phyloP scores from a whole-genome alignment of 1,140 invertebrate genomes.

The Pemphigus obesinymphae region DNA sequence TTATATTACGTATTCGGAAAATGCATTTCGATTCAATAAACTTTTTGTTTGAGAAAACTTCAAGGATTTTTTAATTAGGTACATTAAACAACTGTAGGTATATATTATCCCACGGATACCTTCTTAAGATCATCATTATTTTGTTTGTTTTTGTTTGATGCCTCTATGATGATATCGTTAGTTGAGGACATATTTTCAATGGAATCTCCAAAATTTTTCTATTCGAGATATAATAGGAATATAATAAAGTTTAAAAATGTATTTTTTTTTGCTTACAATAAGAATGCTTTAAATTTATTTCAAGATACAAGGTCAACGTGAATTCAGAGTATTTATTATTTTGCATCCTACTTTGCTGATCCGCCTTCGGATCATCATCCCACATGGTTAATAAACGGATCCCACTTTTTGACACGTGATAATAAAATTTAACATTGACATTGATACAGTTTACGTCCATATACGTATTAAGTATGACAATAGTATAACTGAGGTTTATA shows the following conservation, averaged over 20 bases:
- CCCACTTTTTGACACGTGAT: constrained; percentile 1
- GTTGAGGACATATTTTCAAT: neutral
- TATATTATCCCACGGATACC: neutral
- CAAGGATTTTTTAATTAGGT: constrained; percentile 8
- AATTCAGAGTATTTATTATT: constrained; percentile 30
- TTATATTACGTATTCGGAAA: neutral
- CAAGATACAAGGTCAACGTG: constrained; percentile 29
- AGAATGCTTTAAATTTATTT: neutral
- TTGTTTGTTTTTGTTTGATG: neutral
- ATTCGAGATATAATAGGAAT: neutral
- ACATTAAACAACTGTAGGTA: neutral
- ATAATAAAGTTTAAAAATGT: neutral
- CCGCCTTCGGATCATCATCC: constrained; percentile 21
- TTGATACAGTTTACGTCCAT: constrained; percentile 20
- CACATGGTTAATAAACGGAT: neutral
- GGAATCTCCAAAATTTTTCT: neutral
- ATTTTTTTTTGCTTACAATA: neutral
- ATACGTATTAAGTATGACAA: neutral
- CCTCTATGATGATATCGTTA: neutral
- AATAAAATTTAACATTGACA: constrained; percentile 35
- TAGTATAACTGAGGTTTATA: neutral
- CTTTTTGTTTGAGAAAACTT: neutral
- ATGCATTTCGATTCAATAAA: neutral
- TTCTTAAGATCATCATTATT: neutral
- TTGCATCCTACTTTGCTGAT: constrained; percentile 26